Percentiles rank a stretch among this genome's conserved stretches.
These are phyloP conservation scores for Pseudotriccus pelzelni DNA, from an alignment of 2,797 vertebrate species.

Conservation along the genomic window DNA sequence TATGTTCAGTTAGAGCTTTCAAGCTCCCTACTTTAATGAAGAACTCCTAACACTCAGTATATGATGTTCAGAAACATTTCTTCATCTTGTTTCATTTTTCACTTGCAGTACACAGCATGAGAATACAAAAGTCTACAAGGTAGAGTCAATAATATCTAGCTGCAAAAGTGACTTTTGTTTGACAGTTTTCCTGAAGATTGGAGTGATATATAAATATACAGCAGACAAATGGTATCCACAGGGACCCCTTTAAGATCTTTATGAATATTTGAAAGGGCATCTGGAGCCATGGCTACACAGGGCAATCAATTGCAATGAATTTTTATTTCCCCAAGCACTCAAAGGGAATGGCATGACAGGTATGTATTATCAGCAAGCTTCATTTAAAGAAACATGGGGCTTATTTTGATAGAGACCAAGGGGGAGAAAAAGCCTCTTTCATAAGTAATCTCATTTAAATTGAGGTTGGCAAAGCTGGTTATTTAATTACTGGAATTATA, in stretches of 20 bases:
- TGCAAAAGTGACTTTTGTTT: constrained; percentile 46
- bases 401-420: constrained; percentile 7
- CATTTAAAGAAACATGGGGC: constrained; percentile 25
- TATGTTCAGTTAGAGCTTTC: not conserved
- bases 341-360: constrained; percentile 5
- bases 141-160: constrained; percentile 42
- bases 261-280: constrained; percentile 69
- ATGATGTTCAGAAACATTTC: constrained; percentile 3
- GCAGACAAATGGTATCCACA: constrained; percentile 30
- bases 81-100: constrained; percentile 11
- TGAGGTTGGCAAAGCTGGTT: not conserved
- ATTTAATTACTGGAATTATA: constrained; percentile 26
- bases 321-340: constrained; percentile 64
- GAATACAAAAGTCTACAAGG: not conserved
- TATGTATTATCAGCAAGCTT: constrained; percentile 34
- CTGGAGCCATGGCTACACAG: constrained; percentile 34
- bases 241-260: constrained; percentile 60
- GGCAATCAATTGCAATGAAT: constrained; percentile 65
- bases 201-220: constrained; percentile 48
- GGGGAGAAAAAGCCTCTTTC: not conserved
- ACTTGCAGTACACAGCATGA: not conserved
- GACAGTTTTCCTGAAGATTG: constrained; percentile 54
- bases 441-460: constrained; percentile 31
- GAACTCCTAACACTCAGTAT: not conserved
- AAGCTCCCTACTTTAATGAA: not conserved